A percentile compares a stretch with the other conserved stretches of the same genome.
phyloP scores from a whole-genome alignment of 2,113 vertebrate genomes.

The Globicephala melas region DNA sequence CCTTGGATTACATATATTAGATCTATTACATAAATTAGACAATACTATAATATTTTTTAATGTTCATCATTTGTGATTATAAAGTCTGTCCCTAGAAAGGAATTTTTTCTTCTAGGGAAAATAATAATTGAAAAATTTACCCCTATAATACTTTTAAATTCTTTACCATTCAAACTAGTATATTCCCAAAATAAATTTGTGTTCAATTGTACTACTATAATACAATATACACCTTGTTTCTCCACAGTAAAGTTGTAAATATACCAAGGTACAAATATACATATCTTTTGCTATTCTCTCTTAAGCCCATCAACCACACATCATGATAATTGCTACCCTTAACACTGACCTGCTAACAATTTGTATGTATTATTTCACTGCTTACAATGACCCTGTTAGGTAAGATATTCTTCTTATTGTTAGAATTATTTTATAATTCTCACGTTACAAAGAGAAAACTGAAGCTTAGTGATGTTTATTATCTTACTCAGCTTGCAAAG shows the following conservation, averaged over 20 bases:
- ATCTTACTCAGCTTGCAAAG: neutral
- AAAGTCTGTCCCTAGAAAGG: neutral
- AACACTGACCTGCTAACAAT: neutral
- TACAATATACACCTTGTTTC: neutral
- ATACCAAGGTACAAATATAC: neutral
- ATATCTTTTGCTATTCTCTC: neutral
- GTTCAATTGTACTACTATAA: neutral
- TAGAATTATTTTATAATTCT: neutral
- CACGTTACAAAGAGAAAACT: neutral
- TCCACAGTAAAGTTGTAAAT: neutral
- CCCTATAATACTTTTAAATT: neutral
- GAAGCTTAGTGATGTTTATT: neutral
- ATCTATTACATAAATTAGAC: neutral
- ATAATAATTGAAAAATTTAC: neutral
- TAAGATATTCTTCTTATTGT: neutral
- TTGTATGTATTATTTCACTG: neutral
- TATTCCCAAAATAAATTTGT: neutral
- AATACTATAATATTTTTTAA: neutral
- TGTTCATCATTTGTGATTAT: neutral
- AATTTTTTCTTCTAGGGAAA: neutral
- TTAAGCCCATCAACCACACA: neutral
- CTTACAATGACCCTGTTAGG: neutral
- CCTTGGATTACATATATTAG: neutral
- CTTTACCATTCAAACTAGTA: neutral
- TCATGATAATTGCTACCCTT: neutral